These are phyloP conservation scores for Clarias gariepinus DNA, from an alignment of 2,113 vertebrate species.

Conservation along the genomic window DNA sequence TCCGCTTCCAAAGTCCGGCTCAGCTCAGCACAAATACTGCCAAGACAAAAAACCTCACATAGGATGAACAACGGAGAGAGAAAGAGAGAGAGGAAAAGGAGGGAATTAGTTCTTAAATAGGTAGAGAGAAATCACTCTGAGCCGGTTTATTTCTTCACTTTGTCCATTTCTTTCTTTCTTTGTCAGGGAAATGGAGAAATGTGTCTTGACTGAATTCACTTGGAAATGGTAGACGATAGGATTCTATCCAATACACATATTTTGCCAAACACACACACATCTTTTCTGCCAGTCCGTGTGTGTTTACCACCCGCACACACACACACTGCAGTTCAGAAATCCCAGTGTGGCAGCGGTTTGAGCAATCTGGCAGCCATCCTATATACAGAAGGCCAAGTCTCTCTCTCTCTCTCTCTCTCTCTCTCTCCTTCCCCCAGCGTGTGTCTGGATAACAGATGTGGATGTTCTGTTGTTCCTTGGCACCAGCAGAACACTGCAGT, in stretches of 20 bases:
- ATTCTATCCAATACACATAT: constrained; percentile 27
- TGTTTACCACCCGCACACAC: constrained; percentile 21
- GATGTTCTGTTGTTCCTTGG: constrained; percentile 29
- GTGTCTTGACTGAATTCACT: constrained; percentile 30
- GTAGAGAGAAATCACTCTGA: not conserved
- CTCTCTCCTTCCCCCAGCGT: not conserved
- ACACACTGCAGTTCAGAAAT: constrained; percentile 28
- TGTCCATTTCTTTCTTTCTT: not conserved
- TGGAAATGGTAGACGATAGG: constrained; percentile 4
- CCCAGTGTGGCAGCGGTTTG: constrained; percentile 27
- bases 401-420: constrained; percentile 17
- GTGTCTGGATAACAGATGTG: constrained; percentile 25
- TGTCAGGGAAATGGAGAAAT: not conserved
- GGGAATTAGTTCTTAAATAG: not conserved
- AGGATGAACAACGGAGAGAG: not conserved
- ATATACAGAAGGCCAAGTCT: constrained; percentile 40
- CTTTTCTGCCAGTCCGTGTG: constrained; percentile 1
- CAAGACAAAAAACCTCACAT: constrained; percentile 26
- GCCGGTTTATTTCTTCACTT: not conserved
- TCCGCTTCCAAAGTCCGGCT: constrained; percentile 31
- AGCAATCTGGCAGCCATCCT: constrained; percentile 36
- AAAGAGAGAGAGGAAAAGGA: not conserved
- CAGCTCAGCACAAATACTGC: constrained; percentile 11
- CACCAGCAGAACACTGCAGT: constrained; percentile 21
- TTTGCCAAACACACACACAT: constrained; percentile 40